A percentile compares a stretch with the other conserved stretches of the same genome.
Conservation (phyloP, 2,797 vertebrate genomes). For the Clarias laeviceps region DNA sequence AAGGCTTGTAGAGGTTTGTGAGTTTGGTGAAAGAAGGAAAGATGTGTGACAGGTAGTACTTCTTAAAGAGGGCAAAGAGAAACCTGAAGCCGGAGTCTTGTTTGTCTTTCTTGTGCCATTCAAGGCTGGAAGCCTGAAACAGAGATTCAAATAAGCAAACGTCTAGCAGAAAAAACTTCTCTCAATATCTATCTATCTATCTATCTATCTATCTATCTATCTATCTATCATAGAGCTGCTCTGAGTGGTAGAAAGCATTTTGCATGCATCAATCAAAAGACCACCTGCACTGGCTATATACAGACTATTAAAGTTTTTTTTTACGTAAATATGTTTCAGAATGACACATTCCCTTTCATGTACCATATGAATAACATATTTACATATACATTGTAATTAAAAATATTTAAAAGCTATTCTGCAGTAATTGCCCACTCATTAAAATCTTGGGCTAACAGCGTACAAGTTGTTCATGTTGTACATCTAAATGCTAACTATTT, state of each 20-base stretch:
- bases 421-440: background rate
- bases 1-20: slow-evolving; percentile 97
- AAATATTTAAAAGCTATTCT: background rate
- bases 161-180: background rate
- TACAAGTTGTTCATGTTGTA: background rate
- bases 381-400: background rate
- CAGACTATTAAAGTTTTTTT: too few species aligned
- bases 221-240: too few species aligned
- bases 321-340: too few species aligned
- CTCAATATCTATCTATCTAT: too few species aligned
- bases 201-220: too few species aligned
- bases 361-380: background rate
- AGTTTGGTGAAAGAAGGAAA: slow-evolving; percentile 96
- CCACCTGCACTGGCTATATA: too few species aligned
- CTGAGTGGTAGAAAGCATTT: too few species aligned
- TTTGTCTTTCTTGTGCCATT: slow-evolving; percentile 96
- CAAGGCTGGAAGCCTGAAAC: slow-evolving; percentile 90
- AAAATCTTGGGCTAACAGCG: background rate
- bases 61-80: slow-evolving; percentile 95
- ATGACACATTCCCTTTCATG: too few species aligned
- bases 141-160: slow-evolving; percentile 40
- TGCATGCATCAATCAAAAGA: too few species aligned
- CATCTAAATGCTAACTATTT: background rate
- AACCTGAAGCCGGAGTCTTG: slow-evolving; percentile 96
- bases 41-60: slow-evolving; percentile 96